phyloP scores from a whole-genome alignment of 30 jellyfish, hydroid and myxozoan genomes.

The Turritopsis rubra region DNA sequence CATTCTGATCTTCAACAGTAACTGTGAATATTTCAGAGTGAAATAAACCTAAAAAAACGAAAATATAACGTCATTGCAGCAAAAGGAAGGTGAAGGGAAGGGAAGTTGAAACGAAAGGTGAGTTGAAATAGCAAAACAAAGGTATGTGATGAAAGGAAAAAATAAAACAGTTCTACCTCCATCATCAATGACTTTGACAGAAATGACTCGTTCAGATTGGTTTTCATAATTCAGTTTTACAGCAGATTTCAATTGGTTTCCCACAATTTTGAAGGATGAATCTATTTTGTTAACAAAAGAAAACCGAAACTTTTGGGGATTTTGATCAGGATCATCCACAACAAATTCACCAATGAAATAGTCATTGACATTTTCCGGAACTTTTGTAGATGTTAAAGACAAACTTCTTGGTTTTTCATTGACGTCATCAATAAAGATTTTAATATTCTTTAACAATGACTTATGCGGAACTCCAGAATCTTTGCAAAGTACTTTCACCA shows the following conservation, averaged over 20 bases:
- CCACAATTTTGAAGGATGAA: neutral
- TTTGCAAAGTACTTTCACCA: conserved; percentile 18
- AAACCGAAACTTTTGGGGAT: neutral
- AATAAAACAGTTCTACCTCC: neutral
- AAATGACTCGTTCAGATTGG: neutral
- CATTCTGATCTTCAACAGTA: conserved; percentile 58
- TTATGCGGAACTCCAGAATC: conserved; percentile 59
- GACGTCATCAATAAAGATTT: conserved; percentile 38
- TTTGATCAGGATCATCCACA: conserved; percentile 51
- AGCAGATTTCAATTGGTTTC: neutral
- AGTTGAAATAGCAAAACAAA: too few relatives aligned
- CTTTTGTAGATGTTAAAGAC: conserved; percentile 19
- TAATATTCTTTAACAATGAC: conserved; percentile 29
- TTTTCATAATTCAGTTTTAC: neutral
- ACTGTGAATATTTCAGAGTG: conserved; percentile 37
- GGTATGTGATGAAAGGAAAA: too few relatives aligned
- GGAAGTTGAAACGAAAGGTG: too few relatives aligned
- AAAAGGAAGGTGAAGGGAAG: neutral
- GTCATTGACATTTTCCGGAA: conserved; percentile 38
- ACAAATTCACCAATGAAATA: conserved; percentile 42
- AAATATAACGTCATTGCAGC: neutral
- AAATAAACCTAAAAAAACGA: conserved; percentile 32
- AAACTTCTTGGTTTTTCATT: conserved; percentile 69
- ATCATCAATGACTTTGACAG: neutral
- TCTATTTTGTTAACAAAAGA: neutral